These are phyloP conservation scores for Pedetes capensis DNA, from an alignment of 2,113 vertebrate genomes.

Conservation along the genomic window DNA sequence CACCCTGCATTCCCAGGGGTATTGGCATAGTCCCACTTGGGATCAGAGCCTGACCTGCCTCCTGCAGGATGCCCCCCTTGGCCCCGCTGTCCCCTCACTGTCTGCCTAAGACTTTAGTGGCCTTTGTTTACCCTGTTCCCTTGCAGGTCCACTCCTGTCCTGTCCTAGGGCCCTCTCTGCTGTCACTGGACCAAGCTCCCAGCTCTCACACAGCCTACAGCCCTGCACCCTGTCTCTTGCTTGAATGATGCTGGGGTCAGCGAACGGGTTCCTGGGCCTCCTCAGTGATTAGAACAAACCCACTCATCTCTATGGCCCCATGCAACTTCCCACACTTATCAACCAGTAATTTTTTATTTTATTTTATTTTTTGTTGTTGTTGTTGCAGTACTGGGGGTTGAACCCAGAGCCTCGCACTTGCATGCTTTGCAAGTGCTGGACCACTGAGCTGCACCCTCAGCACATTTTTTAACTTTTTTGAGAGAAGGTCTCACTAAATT, in stretches of 20 bases:
- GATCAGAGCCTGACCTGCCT: background rate
- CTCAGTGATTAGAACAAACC: background rate
- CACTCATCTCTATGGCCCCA: background rate
- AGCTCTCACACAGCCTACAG: fast-evolving
- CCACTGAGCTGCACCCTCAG: too few relatives aligned
- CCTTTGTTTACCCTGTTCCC: background rate
- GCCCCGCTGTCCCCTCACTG: background rate
- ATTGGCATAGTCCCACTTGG: background rate
- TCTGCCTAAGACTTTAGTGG: background rate
- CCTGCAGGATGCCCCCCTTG: background rate
- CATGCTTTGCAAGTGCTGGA: too few relatives aligned
- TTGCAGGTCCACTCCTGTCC: background rate
- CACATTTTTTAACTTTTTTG: too few relatives aligned
- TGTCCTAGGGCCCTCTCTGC: background rate
- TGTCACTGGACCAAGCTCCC: background rate
- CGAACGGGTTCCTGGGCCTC: background rate
- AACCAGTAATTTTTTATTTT: slow-evolving; percentile 71
- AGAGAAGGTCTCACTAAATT: too few relatives aligned
- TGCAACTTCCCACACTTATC: slow-evolving; percentile 54
- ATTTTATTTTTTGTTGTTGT: too few relatives aligned
- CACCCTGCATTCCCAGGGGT: background rate
- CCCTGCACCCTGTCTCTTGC: background rate
- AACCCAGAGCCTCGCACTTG: too few relatives aligned
- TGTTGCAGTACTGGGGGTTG: too few relatives aligned
- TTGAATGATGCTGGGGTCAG: background rate